Evolutionary conservation across 2,113 vertebrate genomes (phyloP), one percentile per base, ranked within the genome.

Genomic region (Gambusia affinis): DNA sequence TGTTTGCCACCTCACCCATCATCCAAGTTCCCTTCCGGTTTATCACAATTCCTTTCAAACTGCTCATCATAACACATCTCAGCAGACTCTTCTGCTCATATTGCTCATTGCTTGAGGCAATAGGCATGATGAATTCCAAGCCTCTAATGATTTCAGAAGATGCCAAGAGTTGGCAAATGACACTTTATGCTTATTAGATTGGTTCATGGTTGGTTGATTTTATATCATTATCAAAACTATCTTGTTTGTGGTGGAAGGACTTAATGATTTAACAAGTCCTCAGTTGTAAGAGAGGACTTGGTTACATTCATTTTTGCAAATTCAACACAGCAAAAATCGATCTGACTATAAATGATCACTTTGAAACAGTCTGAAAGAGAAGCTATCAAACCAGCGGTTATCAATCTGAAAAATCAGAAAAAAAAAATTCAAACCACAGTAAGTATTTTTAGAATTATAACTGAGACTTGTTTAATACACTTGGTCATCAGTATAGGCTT

Each of bases 21-120:
- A 47, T 70, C 22, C 31, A 60, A 4, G 37, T 70, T 37, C 17
- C 22, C 31, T 60, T 70, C 28, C 31, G 62, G 83, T 85, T 85
- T 54, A 71, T 64, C 61, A 62, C 60, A 44, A 60, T 62, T 75
- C 39, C 63, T 4, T 47, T 70, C 67, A 64, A 60, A 42, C 37
- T 44, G 4, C 37, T 39, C 42, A 39, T 27, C 37, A 28, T 61
- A 27, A 28, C 31, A 47, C 12, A 75, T 72, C 37, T 44, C 39
- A 64, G 35, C 15, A 57, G 10, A 70, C 24, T 5, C 64, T 54
- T 39, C 29, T 76, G 60, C 57, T 35, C 24, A 37, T 12, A 11
- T 19, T 37, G 29, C 3, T 54, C 30, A 44, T 19, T 65, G 42
- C 31, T 37, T 24, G 8, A 57, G 31, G 39, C 62, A 37, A 73